Percentiles rank a stretch among this genome's conserved stretches.
Evolutionary conservation across 1,140 invertebrate genomes (phyloP).

Genomic region (Brachionus sp.): DNA sequence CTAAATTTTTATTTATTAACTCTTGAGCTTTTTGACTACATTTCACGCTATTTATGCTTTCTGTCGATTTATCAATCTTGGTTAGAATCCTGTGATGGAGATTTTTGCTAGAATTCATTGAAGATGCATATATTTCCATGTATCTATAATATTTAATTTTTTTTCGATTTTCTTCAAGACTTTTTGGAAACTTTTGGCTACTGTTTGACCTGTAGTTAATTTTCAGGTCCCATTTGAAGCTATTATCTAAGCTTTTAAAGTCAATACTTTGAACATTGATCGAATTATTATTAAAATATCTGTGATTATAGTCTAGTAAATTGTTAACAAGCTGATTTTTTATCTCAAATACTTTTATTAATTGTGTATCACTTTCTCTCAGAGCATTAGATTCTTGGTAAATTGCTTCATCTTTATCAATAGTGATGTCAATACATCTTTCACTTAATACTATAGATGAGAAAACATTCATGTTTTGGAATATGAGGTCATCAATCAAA

Average conservation of each 20-base stretch:
- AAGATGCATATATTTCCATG: constrained; percentile 2
- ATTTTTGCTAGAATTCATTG: neutral
- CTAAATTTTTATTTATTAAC: neutral
- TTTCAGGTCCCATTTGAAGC: neutral
- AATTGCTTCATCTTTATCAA: neutral
- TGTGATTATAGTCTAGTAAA: neutral
- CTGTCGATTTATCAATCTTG: neutral
- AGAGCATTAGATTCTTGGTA: neutral
- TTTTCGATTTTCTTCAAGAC: neutral
- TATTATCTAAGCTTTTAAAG: neutral
- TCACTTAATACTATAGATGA: neutral
- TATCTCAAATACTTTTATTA: neutral
- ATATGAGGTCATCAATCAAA: neutral
- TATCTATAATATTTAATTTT: constrained; percentile 35
- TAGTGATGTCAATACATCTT: neutral
- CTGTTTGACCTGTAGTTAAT: neutral
- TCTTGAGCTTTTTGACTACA: neutral
- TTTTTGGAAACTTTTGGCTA: neutral
- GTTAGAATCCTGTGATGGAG: neutral
- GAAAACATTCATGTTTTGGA: neutral
- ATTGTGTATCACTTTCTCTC: neutral
- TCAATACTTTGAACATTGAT: neutral
- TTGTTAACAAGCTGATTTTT: neutral
- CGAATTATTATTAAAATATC: neutral
- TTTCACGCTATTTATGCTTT: neutral